A percentile compares a stretch with the other conserved stretches of the same genome.
phyloP scores from a whole-genome alignment of 2,113 vertebrate species.

The Puntigrus tetrazona region DNA sequence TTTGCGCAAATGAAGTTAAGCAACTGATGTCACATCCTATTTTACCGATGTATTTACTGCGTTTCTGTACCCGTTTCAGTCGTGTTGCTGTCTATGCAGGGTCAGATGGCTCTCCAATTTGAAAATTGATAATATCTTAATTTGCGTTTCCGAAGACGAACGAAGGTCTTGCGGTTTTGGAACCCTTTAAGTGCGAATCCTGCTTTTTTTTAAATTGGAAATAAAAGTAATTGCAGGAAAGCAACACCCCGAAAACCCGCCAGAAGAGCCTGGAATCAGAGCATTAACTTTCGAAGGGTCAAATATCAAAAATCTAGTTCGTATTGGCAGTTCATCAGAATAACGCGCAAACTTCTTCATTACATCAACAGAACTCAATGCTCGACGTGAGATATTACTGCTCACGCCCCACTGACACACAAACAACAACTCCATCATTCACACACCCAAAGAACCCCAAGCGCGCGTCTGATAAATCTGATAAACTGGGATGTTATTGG shows the following conservation, averaged over 20 bases:
- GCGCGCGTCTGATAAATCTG: not conserved
- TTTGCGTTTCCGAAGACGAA: no score
- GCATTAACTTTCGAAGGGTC: not conserved
- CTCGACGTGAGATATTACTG: not conserved
- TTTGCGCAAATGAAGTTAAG: no score
- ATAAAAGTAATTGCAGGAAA: not conserved
- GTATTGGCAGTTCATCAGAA: not conserved
- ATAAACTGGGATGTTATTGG: constrained; percentile 12
- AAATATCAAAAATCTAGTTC: not conserved
- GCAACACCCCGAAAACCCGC: not conserved
- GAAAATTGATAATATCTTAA: no score
- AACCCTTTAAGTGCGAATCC: no score
- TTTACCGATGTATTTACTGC: no score
- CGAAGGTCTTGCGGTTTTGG: no score
- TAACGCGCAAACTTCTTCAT: constrained; percentile 5
- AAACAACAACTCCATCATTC: not conserved
- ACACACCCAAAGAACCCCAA: not conserved
- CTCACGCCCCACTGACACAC: not conserved
- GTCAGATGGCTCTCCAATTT: no score
- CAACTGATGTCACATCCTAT: no score
- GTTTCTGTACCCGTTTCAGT: no score
- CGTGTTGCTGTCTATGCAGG: no score
- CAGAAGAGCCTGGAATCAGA: not conserved
- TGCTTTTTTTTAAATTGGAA: no score
- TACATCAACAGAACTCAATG: not conserved